phyloP scores from a whole-genome alignment of 2,888 invertebrate species.

The Spisula subtruncata region DNA sequence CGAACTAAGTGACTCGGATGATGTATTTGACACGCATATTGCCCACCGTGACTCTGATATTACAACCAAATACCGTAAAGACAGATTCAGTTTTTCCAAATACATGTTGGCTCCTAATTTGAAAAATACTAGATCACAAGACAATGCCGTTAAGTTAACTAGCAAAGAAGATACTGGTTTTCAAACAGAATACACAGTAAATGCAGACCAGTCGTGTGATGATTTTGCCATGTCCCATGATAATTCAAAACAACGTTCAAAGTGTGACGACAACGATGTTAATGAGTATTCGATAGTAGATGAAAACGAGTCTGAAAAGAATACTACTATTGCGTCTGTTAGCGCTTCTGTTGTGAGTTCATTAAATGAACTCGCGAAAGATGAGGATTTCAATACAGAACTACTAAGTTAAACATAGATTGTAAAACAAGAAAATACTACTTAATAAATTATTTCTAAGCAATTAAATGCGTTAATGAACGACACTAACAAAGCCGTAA shows the following conservation, averaged over 20 bases:
- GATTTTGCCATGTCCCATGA: not conserved
- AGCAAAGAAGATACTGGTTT: not conserved
- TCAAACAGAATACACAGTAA: not conserved
- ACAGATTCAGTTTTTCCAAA: not conserved
- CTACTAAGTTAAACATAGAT: too few species aligned
- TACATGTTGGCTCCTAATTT: not conserved
- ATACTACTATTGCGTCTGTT: not conserved
- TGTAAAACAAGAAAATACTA: not conserved
- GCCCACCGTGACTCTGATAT: not conserved
- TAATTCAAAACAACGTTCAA: not conserved
- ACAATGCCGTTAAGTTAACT: not conserved
- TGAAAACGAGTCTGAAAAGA: not conserved
- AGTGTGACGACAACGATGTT: not conserved
- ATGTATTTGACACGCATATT: not conserved
- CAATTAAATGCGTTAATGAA: not conserved
- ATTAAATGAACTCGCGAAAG: not conserved
- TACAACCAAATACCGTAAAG: not conserved
- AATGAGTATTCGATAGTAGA: not conserved
- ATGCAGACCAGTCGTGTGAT: not conserved
- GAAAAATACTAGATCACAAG: not conserved
- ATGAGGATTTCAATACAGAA: not conserved
- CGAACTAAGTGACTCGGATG: constrained; percentile 10
- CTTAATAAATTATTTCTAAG: not conserved
- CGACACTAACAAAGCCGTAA: too few species aligned
- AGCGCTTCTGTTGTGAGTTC: not conserved